Evolutionary conservation across 1,140 invertebrate genomes (phyloP), one percentile per base, ranked within the genome.

Genomic region (Anastrepha ludens): DNA sequence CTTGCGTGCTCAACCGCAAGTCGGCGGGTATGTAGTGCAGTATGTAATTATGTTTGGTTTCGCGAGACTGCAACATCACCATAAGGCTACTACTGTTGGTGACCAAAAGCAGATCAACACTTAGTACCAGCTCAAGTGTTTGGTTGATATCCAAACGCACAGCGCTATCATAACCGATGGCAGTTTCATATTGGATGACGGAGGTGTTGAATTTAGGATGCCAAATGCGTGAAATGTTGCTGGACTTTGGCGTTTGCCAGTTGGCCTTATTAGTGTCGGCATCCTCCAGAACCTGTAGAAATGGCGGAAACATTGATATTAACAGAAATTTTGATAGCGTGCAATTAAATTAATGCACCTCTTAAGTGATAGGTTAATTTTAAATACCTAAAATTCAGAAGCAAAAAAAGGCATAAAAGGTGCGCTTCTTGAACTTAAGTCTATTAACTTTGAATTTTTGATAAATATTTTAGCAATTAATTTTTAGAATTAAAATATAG

Each of bases 1-100:
- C 96, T 92, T 96, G 95, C 85, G 95, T 95, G 88, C 95, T 95
- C 70, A 99, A 96, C 58, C 97, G 91, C 86, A 96, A 93, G 90
- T 96, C 96, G 88, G 95, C 96, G 50, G 96, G 96, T 58, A 97
- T 95, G 93, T 98, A 98, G 94, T 98, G 97, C 64, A 98, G 92
- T 93, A 96, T 96, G 91, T 97, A 98, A 50, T 93, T 94, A 88
- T 97, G 96, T 89, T 96, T 96, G 85, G 95, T 96, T 20, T 97
- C 97, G 86, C 96, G 95, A 89, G 96, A 96, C 91, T 97, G 96
- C 74, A 98, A 92, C 9, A 95, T 94, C 6, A 98, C 95, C 60
- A 96, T 97, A 20, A 98, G 93, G 89, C 96, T 98, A 89, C 96
- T 98, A 41, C 97, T 96, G 94, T 98, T 98, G 1, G 95, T 94